Conservation (phyloP, 2,888 invertebrate species). For the Axea sp. region DNA sequence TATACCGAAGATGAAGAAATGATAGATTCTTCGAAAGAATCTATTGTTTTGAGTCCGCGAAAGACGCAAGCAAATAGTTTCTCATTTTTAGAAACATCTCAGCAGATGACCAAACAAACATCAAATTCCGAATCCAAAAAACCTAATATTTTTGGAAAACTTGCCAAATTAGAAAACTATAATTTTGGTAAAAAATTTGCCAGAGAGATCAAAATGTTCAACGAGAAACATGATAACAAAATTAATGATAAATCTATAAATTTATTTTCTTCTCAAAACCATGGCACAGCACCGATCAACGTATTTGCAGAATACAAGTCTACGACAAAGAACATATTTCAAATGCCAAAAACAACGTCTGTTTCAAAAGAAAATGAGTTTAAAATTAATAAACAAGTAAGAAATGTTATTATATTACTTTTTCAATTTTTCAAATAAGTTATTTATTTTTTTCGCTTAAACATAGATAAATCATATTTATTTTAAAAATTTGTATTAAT, state of each 20-base stretch:
- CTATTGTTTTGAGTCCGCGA: background rate
- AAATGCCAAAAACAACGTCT: background rate
- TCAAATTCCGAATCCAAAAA: too few relatives aligned
- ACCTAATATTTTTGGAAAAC: background rate
- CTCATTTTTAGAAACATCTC: background rate
- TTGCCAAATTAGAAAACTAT: too few relatives aligned
- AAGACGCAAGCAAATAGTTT: background rate
- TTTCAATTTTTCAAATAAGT: too few relatives aligned
- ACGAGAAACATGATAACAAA: background rate
- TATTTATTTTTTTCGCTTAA: too few relatives aligned
- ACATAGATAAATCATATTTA: too few relatives aligned
- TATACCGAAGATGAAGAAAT: constrained; percentile 66
- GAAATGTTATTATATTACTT: too few relatives aligned
- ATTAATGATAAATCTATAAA: background rate
- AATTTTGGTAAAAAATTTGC: background rate
- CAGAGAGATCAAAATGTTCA: background rate
- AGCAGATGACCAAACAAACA: too few relatives aligned
- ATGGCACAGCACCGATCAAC: background rate
- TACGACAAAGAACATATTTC: background rate
- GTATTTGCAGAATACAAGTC: background rate
- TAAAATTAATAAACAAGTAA: too few relatives aligned
- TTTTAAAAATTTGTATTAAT: too few relatives aligned
- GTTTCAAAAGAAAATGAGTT: too few relatives aligned
- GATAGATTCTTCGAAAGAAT: constrained; percentile 10
- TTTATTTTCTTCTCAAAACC: background rate